These are phyloP conservation scores for Chelidonichthys spinosus DNA, from an alignment of 2,797 vertebrate species.

Conservation along the genomic window DNA sequence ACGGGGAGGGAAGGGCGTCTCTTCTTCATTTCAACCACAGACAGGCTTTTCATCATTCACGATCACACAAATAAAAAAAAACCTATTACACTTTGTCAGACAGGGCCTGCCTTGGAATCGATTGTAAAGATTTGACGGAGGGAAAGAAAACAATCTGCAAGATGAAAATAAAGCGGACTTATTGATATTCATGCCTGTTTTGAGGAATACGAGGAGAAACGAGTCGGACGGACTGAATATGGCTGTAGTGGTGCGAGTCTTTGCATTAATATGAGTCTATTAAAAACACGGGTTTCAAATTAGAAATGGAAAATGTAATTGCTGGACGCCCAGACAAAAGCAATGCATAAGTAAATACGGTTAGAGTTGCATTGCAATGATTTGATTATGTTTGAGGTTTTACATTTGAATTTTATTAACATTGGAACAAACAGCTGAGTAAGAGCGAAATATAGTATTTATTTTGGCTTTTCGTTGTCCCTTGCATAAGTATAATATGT, in stretches of 20 bases:
- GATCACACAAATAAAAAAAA: slow-evolving; percentile 31
- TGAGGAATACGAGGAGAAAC: slow-evolving; percentile 8
- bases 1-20: neutral
- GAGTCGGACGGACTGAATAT: neutral
- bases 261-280: neutral
- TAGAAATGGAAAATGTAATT: neutral
- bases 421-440: neutral
- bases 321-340: neutral
- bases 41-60: slow-evolving; percentile 33
- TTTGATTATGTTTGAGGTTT: neutral
- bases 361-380: neutral
- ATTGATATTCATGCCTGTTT: slow-evolving; percentile 32
- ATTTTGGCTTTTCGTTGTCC: neutral
- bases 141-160: slow-evolving; percentile 17
- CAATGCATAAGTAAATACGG: neutral
- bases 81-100: slow-evolving; percentile 3
- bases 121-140: slow-evolving; percentile 28
- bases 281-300: slow-evolving; percentile 20
- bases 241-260: neutral
- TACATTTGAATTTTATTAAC: neutral
- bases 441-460: neutral
- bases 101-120: neutral
- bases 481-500: neutral
- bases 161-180: slow-evolving; percentile 27
- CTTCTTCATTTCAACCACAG: slow-evolving; percentile 2